phyloP scores from a whole-genome alignment of 2,113 vertebrate genomes.

The Siniperca chuatsi region DNA sequence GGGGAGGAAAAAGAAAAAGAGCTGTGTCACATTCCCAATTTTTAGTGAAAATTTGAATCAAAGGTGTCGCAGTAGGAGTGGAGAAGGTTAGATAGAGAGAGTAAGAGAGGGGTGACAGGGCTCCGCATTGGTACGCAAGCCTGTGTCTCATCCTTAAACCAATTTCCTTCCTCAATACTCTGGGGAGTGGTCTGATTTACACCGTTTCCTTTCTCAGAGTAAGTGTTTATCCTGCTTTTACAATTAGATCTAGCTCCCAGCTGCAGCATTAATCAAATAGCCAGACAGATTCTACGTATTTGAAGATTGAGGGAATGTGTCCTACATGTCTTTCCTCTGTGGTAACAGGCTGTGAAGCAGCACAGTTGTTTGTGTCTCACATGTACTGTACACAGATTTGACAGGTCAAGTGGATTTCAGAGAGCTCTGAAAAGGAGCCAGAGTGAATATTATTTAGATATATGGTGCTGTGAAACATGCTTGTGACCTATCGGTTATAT shows the following conservation, averaged over 20 bases:
- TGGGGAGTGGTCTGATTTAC: constrained; percentile 78
- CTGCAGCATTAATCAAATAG: constrained; percentile 78
- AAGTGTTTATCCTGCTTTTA: constrained; percentile 83
- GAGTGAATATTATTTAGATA: constrained; percentile 34
- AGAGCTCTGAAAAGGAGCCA: constrained; percentile 24
- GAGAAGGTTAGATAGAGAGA: constrained; percentile 42
- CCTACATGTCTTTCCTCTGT: constrained; percentile 48
- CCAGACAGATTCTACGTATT: constrained; percentile 63
- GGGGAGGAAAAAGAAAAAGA: constrained; percentile 24
- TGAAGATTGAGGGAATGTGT: constrained; percentile 65
- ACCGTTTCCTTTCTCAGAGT: constrained; percentile 69
- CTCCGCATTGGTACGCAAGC: constrained; percentile 69
- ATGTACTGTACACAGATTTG: constrained; percentile 48
- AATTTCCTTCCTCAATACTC: constrained; percentile 78
- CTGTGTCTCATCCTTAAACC: constrained; percentile 77
- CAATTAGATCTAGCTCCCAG: constrained; percentile 81
- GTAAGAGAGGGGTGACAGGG: constrained; percentile 43
- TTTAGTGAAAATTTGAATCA: constrained; percentile 55
- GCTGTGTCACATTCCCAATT: constrained; percentile 40
- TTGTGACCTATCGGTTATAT: constrained; percentile 35
- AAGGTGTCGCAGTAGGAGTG: constrained; percentile 49
- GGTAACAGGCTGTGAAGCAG: constrained; percentile 55
- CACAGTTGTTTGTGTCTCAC: constrained; percentile 46
- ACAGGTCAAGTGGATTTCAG: constrained; percentile 51
- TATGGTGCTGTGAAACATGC: constrained; percentile 14